Evolutionary conservation across 2,113 vertebrate genomes (phyloP), one percentile per base, ranked within the genome.

Genomic region (Megaceryle maxima): DNA sequence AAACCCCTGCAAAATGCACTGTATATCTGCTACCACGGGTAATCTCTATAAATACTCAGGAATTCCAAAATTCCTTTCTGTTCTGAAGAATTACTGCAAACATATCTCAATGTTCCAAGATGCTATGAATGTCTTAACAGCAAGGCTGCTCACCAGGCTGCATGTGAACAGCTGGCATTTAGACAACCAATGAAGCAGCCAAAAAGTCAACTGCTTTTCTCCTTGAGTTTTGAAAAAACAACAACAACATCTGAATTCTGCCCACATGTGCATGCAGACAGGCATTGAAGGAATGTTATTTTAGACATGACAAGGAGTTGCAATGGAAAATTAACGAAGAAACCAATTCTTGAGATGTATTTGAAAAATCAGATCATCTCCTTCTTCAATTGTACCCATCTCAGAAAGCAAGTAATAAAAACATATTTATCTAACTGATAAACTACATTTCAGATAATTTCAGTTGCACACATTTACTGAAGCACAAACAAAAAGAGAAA

Each of bases 111-210:
- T 1, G 6, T 79, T 87, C 43, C 46, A 64, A 55, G 69, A 76
- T 13, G 14, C 18, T 11, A 2, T 25, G 14, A 72, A 84, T 14
- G 66, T 56, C 66, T 57, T 55, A 33, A 56, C 2, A 83, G 63
- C 24, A 76, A 62, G 70, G 67, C 63, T 70, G 79, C 44, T 84
- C 73, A 56, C 73, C 75, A 70, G 73, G 73, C 63, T 74, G 28
- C 89, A 81, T 66, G n/a, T 46, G 69, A 95, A 67, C 64, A 94
- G 70, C 56, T 92, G 87, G 69, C 73, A 63, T 63, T 78, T n/a
- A 41, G 66, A 82, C 53, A 92, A 84, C 77, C 64, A 81, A 31
- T 2, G n/a, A 77, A 87, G 41, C 51, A 94, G 46, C 53, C 93
- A 89, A 90, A 39, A 86, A 73, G 18, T 35, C 43, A 64, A 86